Percentiles rank a stretch among this genome's conserved stretches.
Evolutionary conservation across 1,140 invertebrate species (phyloP).

Genomic region (Scylla paramamosain): DNA sequence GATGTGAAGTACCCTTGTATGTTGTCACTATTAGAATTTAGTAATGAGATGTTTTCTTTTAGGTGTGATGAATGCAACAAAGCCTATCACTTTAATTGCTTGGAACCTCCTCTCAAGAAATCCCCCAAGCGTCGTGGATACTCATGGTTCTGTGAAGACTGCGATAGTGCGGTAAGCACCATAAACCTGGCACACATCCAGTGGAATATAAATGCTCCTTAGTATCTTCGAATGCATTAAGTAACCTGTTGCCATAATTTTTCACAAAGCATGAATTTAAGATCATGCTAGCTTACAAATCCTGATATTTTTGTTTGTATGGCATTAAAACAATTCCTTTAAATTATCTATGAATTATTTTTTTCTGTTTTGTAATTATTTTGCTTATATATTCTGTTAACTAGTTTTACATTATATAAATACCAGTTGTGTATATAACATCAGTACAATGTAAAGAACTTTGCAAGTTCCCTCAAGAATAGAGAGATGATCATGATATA

Average conservation of each 20-base stretch:
- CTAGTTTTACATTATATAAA: background rate
- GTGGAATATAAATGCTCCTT: constrained; percentile 48
- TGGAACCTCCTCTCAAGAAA: constrained; percentile 95
- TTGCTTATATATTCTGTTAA: background rate
- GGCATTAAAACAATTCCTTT: background rate
- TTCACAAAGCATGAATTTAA: background rate
- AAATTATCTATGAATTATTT: background rate
- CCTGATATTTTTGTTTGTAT: background rate
- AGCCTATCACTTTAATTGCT: constrained; percentile 94
- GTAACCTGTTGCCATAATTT: background rate
- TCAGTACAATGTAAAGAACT: background rate
- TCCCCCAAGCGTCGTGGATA: constrained; percentile 95
- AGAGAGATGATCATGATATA: no score
- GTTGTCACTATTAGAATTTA: no score
- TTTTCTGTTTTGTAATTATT: background rate
- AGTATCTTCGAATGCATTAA: constrained; percentile 21
- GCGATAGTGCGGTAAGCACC: constrained; percentile 83
- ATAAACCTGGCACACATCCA: constrained; percentile 68
- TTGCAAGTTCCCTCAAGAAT: background rate
- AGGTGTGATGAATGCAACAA: constrained; percentile 96
- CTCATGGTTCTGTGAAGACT: constrained; percentile 97
- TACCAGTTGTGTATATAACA: background rate
- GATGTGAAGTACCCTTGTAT: no score
- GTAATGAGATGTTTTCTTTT: constrained; percentile 73
- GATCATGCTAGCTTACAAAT: background rate